Conservation (phyloP, 2,113 vertebrate genomes). For the Silurus glanis region DNA sequence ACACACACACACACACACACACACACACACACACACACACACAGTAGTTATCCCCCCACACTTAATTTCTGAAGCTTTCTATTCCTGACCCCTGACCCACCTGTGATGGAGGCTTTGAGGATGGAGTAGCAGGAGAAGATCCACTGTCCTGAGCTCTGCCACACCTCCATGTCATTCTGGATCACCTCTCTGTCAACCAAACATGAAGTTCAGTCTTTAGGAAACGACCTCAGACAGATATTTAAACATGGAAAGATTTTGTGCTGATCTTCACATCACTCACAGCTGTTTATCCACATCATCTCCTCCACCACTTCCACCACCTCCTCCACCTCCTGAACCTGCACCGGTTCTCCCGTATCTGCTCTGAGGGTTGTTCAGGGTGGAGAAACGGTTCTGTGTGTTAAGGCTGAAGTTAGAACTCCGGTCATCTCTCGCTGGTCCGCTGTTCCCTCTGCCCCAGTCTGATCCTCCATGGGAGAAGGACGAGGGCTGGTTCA, state of each 20-base stretch:
- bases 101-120: slow-evolving; percentile 76
- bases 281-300: neutral
- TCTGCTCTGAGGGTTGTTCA: slow-evolving; percentile 55
- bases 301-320: slow-evolving; percentile 58
- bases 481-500: slow-evolving; percentile 81
- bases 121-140: slow-evolving; percentile 83
- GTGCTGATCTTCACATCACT: neutral
- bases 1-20: slow-evolving; percentile 38
- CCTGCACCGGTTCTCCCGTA: slow-evolving; percentile 61
- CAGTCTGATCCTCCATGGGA: slow-evolving; percentile 61
- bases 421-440: slow-evolving; percentile 61
- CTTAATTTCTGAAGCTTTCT: neutral
- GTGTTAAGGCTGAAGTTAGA: slow-evolving; percentile 67
- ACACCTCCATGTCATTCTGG: slow-evolving; percentile 83
- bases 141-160: slow-evolving; percentile 91
- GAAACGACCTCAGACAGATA: neutral
- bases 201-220: neutral
- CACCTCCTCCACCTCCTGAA: slow-evolving; percentile 79
- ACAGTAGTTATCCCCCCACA: neutral
- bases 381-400: slow-evolving; percentile 77
- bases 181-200: slow-evolving; percentile 76
- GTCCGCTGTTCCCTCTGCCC: slow-evolving; percentile 59
- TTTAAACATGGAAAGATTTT: neutral
- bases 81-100: slow-evolving; percentile 62
- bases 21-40: neutral